Percentiles rank a stretch among this genome's conserved stretches.
Conservation (phyloP, 2,113 vertebrate genomes). For the Erinaceus europaeus region DNA sequence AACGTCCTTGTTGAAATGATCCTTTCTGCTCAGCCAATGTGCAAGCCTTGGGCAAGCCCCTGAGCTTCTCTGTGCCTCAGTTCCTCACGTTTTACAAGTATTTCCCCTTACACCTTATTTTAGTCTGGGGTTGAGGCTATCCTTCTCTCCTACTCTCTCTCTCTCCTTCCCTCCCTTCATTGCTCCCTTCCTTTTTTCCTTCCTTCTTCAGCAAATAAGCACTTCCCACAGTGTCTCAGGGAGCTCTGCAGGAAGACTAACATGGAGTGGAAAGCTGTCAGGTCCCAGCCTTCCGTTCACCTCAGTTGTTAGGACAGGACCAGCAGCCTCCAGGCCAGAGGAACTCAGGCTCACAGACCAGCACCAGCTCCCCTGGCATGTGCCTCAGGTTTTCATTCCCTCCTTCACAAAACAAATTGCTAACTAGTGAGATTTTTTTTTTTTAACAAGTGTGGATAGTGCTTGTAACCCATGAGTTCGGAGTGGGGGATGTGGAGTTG, state of each 20-base stretch:
- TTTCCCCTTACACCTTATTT: background rate
- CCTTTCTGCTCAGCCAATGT: too few species aligned
- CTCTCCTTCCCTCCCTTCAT: rapidly evolving
- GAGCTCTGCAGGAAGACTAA: background rate
- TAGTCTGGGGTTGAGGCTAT: background rate
- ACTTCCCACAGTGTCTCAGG: background rate
- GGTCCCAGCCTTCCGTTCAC: background rate
- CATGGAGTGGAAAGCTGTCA: background rate
- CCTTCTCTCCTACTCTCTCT: background rate
- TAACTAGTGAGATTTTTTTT: too few species aligned
- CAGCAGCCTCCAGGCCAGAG: background rate
- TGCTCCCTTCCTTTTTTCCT: background rate
- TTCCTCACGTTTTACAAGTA: background rate
- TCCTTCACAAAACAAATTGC: slow-evolving; percentile 46
- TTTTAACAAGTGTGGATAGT: too few species aligned
- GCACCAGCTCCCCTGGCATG: background rate
- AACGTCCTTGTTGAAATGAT: too few species aligned
- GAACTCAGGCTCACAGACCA: background rate
- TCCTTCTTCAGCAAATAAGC: background rate
- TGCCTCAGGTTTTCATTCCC: slow-evolving; percentile 55
- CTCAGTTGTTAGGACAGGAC: background rate
- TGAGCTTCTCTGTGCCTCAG: too few species aligned
- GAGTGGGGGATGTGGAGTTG: too few species aligned
- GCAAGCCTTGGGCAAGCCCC: too few species aligned
- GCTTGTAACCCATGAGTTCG: too few species aligned